Percentiles rank a stretch among this genome's conserved stretches.
These are phyloP conservation scores for Calliopum simillimum DNA, from an alignment of 2,888 invertebrate species.

Conservation along the genomic window DNA sequence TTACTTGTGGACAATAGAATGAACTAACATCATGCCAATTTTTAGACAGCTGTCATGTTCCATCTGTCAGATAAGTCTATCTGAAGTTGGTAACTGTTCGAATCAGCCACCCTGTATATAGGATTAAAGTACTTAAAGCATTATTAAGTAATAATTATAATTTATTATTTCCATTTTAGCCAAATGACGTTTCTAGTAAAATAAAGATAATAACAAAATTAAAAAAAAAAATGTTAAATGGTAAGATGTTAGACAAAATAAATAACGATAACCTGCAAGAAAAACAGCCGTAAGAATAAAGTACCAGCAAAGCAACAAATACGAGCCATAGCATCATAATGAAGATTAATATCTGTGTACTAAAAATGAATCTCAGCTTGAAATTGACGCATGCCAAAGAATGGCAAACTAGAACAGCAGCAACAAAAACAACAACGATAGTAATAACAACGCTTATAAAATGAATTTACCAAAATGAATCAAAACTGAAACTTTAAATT, in stretches of 20 bases:
- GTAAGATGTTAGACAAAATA: neutral
- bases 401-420: constrained; percentile 3
- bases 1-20: too few species aligned
- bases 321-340: constrained; percentile 21
- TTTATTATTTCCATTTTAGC: too few species aligned
- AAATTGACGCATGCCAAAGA: constrained; percentile 22
- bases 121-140: too few species aligned
- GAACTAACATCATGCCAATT: too few species aligned
- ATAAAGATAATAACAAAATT: too few species aligned
- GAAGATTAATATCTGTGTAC: constrained; percentile 22
- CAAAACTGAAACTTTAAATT: too few species aligned
- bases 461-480: neutral
- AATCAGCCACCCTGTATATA: too few species aligned
- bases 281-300: neutral
- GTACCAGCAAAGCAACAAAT: neutral
- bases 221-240: neutral
- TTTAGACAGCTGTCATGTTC: too few species aligned
- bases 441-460: neutral
- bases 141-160: too few species aligned
- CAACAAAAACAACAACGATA: neutral
- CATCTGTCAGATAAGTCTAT: too few species aligned
- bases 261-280: constrained; percentile 5
- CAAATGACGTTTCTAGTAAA: too few species aligned
- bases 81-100: too few species aligned
- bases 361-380: constrained; percentile 12